A percentile compares a stretch with the other conserved stretches of the same genome.
Conservation (phyloP, 2,113 vertebrate species). For the Platycercus adscitus region DNA sequence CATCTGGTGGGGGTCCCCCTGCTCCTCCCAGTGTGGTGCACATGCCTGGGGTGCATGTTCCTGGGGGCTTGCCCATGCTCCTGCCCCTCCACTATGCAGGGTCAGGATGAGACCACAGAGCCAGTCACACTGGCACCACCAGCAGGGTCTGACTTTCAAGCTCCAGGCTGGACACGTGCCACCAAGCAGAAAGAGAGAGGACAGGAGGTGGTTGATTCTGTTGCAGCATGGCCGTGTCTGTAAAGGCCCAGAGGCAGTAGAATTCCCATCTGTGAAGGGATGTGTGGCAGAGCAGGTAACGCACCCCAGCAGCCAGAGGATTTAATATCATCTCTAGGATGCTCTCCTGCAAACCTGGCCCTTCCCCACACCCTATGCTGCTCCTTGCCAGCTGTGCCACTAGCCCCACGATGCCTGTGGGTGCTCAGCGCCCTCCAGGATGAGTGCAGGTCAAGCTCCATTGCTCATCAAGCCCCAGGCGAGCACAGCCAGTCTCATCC, state of each 20-base stretch:
- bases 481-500: fast-evolving
- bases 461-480: fast-evolving
- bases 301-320: background rate
- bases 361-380: background rate
- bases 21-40: fast-evolving
- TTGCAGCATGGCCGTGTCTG: fast-evolving
- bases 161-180: background rate
- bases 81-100: background rate
- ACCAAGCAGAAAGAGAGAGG: background rate
- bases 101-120: background rate
- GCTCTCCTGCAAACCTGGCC: background rate
- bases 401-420: fast-evolving
- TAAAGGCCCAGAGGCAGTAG: background rate
- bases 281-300: background rate
- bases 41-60: fast-evolving
- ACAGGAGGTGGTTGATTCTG: background rate
- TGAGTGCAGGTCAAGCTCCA: background rate
- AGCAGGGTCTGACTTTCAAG: background rate
- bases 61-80: background rate
- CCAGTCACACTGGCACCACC: background rate
- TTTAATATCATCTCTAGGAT: background rate
- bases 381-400: background rate
- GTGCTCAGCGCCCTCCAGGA: background rate
- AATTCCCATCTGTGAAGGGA: background rate
- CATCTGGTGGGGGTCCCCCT: background rate